Conservation (phyloP, 2,888 invertebrate genomes). For the Dolichopus griseipennis region DNA sequence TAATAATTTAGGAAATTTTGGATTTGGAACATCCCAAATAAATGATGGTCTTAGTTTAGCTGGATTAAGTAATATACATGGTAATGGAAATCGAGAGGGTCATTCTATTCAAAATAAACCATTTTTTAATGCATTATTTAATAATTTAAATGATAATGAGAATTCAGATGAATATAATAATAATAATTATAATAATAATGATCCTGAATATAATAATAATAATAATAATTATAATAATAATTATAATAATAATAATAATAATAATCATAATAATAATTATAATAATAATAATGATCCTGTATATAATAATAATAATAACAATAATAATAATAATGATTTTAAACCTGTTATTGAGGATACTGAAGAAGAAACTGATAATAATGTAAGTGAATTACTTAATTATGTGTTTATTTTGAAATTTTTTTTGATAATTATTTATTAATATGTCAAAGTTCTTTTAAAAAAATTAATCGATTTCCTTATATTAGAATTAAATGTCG, state of each 20-base stretch:
- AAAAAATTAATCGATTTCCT: no score
- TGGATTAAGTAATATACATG: background rate
- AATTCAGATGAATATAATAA: background rate
- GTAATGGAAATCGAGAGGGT: conserved; percentile 4
- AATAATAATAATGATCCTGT: background rate
- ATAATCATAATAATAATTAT: background rate
- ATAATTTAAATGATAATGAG: background rate
- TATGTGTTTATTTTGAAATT: no score
- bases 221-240: background rate
- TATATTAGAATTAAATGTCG: no score
- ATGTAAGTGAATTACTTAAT: background rate
- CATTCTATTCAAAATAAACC: background rate
- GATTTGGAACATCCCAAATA: background rate
- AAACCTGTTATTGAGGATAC: background rate
- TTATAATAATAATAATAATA: background rate
- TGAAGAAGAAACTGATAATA: background rate
- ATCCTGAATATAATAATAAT: no score
- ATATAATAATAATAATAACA: background rate
- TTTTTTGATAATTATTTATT: no score
- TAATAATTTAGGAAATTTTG: background rate
- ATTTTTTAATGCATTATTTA: background rate
- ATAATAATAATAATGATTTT: background rate
- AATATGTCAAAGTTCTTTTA: no score
- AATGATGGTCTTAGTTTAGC: conserved; percentile 4
- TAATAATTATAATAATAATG: background rate